phyloP scores from a whole-genome alignment of 2,888 invertebrate species.

The Agelastica alni region DNA sequence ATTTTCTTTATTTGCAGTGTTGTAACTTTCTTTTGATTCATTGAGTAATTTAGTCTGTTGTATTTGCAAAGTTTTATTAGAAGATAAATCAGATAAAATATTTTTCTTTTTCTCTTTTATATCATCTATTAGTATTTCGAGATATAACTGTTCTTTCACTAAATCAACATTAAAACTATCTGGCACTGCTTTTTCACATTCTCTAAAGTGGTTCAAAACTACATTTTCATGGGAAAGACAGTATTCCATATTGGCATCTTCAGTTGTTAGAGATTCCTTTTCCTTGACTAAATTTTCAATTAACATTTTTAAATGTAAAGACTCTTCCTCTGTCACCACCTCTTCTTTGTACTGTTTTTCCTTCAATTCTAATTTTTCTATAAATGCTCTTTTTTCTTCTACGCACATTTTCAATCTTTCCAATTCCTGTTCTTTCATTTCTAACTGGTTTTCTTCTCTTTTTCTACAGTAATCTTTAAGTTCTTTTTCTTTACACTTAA shows the following conservation, averaged over 20 bases:
- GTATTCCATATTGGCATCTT: neutral
- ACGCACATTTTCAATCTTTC: neutral
- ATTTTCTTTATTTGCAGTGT: neutral
- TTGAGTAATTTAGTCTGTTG: neutral
- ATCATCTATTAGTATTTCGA: neutral
- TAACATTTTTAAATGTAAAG: neutral
- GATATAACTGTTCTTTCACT: neutral
- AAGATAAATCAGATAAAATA: neutral
- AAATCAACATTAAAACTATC: slow-evolving; percentile 1
- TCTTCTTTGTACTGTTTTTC: slow-evolving; percentile 1
- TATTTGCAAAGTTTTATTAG: neutral
- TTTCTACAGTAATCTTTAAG: neutral
- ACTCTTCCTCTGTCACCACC: neutral
- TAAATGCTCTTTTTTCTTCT: neutral
- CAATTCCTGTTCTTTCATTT: neutral
- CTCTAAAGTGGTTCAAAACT: neutral
- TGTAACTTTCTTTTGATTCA: neutral
- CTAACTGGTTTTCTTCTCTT: neutral
- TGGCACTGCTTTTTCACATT: neutral
- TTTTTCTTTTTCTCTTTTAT: neutral
- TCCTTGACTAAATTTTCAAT: neutral
- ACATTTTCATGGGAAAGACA: neutral
- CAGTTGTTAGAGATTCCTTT: neutral
- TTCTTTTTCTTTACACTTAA: neutral
- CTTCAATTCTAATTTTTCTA: neutral